These are phyloP conservation scores for Corythornis madagascariensis DNA, from an alignment of 2,113 vertebrate genomes.

Conservation along the genomic window DNA sequence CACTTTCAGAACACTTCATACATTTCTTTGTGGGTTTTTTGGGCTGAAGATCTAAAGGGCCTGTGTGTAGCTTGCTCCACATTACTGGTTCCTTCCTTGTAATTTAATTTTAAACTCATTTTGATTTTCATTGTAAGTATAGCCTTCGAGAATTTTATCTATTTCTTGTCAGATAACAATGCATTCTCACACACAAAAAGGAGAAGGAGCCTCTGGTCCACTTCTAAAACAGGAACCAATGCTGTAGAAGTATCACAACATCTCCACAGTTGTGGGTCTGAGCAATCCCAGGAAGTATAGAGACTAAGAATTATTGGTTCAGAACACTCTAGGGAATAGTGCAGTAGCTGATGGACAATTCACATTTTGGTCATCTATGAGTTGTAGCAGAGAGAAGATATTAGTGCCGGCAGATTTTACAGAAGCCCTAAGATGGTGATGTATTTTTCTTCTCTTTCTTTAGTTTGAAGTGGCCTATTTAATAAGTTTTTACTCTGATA, in stretches of 20 bases:
- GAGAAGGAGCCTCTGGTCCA: not conserved
- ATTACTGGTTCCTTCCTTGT: not conserved
- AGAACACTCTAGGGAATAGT: not conserved
- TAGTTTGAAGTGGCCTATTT: not conserved
- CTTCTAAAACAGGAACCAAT: not conserved
- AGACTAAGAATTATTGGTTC: not conserved
- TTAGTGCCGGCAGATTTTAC: not conserved
- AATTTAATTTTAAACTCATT: not conserved
- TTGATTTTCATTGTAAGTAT: not conserved
- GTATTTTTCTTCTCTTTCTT: not conserved
- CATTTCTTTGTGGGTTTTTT: not conserved
- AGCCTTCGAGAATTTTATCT: not conserved
- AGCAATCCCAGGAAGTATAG: not conserved
- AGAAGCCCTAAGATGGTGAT: not conserved
- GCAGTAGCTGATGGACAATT: not conserved
- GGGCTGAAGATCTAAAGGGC: not conserved
- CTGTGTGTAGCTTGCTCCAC: not conserved
- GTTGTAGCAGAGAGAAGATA: not conserved
- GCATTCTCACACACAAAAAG: not conserved
- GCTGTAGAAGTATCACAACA: not conserved
- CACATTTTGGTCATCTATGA: not conserved
- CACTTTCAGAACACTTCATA: not conserved
- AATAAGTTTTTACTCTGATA: not conserved
- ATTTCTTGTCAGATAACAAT: not conserved
- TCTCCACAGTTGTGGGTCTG: not conserved